These are phyloP conservation scores for Poecilia gillii DNA, from an alignment of 2,797 vertebrate genomes.

Conservation along the genomic window DNA sequence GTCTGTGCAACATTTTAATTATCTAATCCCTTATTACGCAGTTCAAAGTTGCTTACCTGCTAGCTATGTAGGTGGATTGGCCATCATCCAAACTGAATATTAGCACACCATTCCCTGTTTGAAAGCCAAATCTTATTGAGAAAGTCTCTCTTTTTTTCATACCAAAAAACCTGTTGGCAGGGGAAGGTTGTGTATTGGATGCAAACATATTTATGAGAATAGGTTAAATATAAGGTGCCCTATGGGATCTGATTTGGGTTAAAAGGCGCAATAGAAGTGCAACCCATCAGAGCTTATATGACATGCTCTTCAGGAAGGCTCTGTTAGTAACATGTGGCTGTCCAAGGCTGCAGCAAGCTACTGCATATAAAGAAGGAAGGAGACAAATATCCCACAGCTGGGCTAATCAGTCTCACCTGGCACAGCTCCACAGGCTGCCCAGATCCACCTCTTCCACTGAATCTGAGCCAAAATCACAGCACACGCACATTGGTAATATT, in stretches of 20 bases:
- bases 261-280: neutral
- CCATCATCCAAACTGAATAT: neutral
- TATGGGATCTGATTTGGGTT: neutral
- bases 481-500: neutral
- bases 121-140: too few relatives aligned
- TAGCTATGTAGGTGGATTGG: neutral
- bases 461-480: conserved; percentile 7
- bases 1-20: neutral
- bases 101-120: neutral
- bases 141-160: neutral
- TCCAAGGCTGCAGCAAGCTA: neutral
- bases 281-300: neutral
- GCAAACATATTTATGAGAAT: neutral
- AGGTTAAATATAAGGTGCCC: neutral
- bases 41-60: neutral
- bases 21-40: neutral
- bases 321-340: neutral
- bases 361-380: neutral
- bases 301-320: neutral
- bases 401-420: conserved; percentile 10
- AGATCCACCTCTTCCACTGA: neutral
- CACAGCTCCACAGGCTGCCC: neutral
- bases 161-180: neutral
- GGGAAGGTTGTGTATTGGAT: neutral
- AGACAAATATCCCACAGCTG: neutral